These are phyloP conservation scores for Drosophila ogumai DNA, from an alignment of 1,140 invertebrate genomes.

Conservation along the genomic window DNA sequence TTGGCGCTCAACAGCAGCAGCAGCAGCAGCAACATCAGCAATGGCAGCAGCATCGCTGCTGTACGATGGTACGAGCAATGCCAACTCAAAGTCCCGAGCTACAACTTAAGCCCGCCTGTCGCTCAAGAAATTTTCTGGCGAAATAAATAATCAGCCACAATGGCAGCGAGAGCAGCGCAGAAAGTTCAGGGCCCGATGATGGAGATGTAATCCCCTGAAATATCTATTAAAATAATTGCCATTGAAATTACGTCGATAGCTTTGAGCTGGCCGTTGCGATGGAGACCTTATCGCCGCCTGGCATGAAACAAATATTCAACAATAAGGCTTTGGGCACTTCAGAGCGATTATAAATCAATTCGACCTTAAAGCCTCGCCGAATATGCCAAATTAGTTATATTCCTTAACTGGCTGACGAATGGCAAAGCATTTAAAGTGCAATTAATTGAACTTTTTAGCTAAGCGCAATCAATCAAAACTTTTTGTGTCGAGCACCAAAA, in stretches of 20 bases:
- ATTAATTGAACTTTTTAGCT: conserved; percentile 25
- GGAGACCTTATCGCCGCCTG: conserved; percentile 23
- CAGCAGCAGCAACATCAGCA: conserved; percentile 9
- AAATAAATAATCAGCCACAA: conserved; percentile 65
- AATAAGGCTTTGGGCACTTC: conserved; percentile 29
- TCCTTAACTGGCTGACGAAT: conserved; percentile 8
- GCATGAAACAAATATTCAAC: conserved; percentile 13
- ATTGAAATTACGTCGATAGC: conserved; percentile 61
- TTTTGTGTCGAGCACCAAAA: neutral
- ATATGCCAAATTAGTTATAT: conserved; percentile 9
- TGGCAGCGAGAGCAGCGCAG: conserved; percentile 17
- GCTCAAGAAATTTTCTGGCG: conserved; percentile 58
- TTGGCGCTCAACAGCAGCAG: conserved; percentile 54
- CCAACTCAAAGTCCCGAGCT: conserved; percentile 38
- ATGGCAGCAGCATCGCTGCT: conserved; percentile 5
- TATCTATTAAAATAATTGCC: conserved; percentile 67
- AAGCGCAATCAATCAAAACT: conserved; percentile 15
- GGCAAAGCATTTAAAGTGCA: conserved; percentile 11
- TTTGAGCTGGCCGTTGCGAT: conserved; percentile 20
- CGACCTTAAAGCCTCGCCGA: conserved; percentile 20
- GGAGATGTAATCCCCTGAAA: conserved; percentile 44
- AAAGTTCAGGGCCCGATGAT: conserved; percentile 26
- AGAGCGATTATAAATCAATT: conserved; percentile 38
- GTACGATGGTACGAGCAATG: conserved; percentile 10
- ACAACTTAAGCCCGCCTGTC: conserved; percentile 68